Conservation (phyloP, 2,888 invertebrate species). For the Eupeodes latifasciatus region DNA sequence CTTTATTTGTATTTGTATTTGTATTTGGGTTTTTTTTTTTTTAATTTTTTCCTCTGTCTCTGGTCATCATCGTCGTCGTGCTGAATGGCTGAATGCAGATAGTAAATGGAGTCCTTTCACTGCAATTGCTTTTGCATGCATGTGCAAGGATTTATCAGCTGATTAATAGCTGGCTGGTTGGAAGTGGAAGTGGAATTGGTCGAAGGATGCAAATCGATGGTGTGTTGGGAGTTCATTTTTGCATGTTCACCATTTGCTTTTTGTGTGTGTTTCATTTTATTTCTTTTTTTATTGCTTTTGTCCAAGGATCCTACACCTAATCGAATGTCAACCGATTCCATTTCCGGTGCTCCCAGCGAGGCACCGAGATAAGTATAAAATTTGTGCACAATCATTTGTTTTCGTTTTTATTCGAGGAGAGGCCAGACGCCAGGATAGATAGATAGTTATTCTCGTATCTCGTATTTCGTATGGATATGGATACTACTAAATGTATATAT, state of each 20-base stretch:
- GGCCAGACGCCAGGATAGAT: not conserved
- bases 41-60: not conserved
- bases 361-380: slow-evolving; percentile 67
- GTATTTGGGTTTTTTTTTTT: not conserved
- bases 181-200: not conserved
- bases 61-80: slow-evolving; percentile 1
- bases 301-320: slow-evolving; percentile 58
- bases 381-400: slow-evolving; percentile 74
- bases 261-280: slow-evolving; percentile 11
- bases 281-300: not conserved
- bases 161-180: slow-evolving; percentile 64
- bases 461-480: not conserved
- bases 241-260: slow-evolving; percentile 44
- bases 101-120: slow-evolving; percentile 58
- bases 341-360: slow-evolving; percentile 57
- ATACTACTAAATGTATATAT: not conserved
- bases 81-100: slow-evolving; percentile 58
- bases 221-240: slow-evolving; percentile 48
- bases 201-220: not conserved
- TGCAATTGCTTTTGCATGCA: slow-evolving; percentile 28
- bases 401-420: slow-evolving; percentile 56
- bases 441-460: too few species aligned
- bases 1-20: not conserved
- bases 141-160: slow-evolving; percentile 64
- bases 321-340: slow-evolving; percentile 74